A percentile compares a stretch with the other conserved stretches of the same genome.
Conservation (phyloP, 1,140 invertebrate species). For the Drosophila littoralis region DNA sequence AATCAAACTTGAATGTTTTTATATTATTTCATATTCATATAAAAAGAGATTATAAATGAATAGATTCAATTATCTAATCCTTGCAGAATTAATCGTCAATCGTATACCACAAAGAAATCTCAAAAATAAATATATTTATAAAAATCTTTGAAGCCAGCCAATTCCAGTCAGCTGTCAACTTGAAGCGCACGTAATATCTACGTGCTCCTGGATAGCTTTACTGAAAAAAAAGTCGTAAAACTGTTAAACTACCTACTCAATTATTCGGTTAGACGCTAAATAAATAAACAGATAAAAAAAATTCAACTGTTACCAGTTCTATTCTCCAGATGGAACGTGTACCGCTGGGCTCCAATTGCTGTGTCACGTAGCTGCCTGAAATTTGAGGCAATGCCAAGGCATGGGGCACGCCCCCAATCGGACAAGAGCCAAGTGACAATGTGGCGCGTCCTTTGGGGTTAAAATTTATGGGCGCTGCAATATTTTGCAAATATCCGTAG, state of each 20-base stretch:
- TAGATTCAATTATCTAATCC: no score
- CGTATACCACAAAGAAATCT: no score
- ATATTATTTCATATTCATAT: no score
- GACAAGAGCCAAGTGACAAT: conserved; percentile 31
- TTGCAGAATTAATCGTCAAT: no score
- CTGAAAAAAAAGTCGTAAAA: not conserved
- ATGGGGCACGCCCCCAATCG: conserved; percentile 35
- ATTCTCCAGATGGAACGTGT: conserved; percentile 7
- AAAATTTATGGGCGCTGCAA: conserved; percentile 80
- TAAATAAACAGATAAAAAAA: conserved; percentile 3
- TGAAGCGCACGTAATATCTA: no score
- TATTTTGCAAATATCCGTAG: conserved; percentile 81
- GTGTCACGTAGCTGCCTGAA: conserved; percentile 72
- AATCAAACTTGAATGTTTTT: no score
- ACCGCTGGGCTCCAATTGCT: conserved; percentile 33
- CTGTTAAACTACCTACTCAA: not conserved
- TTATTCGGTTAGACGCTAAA: conserved; percentile 3
- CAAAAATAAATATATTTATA: no score
- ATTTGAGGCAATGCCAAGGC: conserved; percentile 63
- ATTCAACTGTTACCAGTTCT: conserved; percentile 3
- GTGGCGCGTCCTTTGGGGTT: conserved; percentile 57
- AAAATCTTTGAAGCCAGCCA: no score
- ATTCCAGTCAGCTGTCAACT: no score
- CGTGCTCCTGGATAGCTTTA: no score
- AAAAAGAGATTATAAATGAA: no score